A percentile compares a stretch with the other conserved stretches of the same genome.
phyloP scores from a whole-genome alignment of 2,797 vertebrate genomes.

The Molossus molossus region DNA sequence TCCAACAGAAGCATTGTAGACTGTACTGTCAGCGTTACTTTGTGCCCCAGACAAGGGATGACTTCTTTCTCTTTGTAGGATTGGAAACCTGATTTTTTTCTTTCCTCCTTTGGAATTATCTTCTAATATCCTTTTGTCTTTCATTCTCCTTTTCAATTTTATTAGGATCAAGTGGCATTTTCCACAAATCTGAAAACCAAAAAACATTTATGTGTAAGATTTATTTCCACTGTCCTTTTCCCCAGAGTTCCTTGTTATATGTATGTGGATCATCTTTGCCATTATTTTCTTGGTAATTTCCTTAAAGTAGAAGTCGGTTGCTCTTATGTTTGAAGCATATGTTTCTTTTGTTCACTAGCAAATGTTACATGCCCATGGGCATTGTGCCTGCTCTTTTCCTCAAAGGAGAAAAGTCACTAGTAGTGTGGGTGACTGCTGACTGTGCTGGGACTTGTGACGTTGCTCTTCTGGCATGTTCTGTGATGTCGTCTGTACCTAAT shows the following conservation, averaged over 20 bases:
- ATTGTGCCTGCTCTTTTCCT: too few species aligned
- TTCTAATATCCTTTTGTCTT: background rate
- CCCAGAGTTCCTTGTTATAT: background rate
- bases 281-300: background rate
- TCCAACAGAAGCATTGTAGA: background rate
- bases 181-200: background rate
- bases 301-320: background rate
- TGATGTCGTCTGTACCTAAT: background rate
- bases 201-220: background rate
- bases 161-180: constrained; percentile 3
- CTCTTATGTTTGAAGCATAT: background rate
- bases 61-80: background rate
- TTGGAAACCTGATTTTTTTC: background rate
- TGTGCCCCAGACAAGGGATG: background rate
- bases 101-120: background rate
- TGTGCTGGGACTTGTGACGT: background rate
- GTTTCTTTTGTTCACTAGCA: background rate
- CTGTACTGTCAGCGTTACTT: background rate
- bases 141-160: background rate
- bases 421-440: background rate
- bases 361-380: background rate
- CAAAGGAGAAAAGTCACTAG: background rate
- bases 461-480: background rate
- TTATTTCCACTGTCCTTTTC: background rate
- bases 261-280: background rate